Conservation (phyloP, 2,888 invertebrate genomes). For the Lasioglossum leucozonium region DNA sequence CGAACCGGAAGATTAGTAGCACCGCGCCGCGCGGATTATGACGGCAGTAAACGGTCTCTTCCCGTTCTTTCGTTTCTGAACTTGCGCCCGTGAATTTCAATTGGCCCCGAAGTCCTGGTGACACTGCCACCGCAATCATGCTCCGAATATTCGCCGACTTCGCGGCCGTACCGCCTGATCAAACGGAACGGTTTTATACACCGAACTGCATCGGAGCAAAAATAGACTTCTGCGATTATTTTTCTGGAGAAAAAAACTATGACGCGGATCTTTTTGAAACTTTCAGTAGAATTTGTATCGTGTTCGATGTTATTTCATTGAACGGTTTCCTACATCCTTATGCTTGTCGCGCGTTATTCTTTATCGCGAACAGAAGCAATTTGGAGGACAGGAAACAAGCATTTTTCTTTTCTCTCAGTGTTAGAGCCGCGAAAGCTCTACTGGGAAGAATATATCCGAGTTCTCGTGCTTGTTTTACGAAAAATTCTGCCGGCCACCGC, state of each 20-base stretch:
- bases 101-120: not conserved
- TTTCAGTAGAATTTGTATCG: not conserved
- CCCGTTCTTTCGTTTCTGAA: not conserved
- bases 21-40: slow-evolving; percentile 19
- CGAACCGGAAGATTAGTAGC: slow-evolving; percentile 58
- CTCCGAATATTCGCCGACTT: not conserved
- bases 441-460: slow-evolving; percentile 55
- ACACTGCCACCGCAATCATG: not conserved
- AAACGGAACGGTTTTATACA: not conserved
- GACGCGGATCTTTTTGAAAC: not conserved
- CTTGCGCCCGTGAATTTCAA: slow-evolving; percentile 5
- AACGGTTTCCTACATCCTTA: not conserved
- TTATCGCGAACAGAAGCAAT: not conserved
- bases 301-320: not conserved
- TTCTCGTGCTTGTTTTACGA: slow-evolving; percentile 42
- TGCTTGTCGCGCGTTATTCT: not conserved
- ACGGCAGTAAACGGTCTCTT: not conserved
- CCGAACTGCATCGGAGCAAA: not conserved
- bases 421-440: slow-evolving; percentile 39
- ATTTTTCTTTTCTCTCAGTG: not conserved
- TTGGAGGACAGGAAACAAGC: not conserved
- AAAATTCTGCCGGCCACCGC: slow-evolving; percentile 38
- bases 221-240: not conserved
- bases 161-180: not conserved
- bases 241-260: not conserved